Percentiles rank a stretch among this genome's conserved stretches.
Evolutionary conservation across 2,888 invertebrate species (phyloP).

Genomic region (Hetaerina titia): DNA sequence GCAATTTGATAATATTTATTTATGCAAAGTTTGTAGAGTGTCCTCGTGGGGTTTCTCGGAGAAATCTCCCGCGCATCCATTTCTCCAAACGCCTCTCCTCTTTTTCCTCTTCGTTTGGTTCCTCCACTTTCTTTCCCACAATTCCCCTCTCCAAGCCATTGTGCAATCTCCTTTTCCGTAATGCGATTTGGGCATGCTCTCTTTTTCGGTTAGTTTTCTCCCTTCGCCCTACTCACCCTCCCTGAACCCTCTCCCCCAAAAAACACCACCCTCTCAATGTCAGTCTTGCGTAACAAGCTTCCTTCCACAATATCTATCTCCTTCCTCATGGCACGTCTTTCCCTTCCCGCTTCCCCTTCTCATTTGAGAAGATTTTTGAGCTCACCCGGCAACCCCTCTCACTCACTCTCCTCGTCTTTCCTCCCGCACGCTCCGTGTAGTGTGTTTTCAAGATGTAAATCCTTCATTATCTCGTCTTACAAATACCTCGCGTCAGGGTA

Average conservation of each 20-base stretch:
- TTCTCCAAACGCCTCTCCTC: background rate
- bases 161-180: constrained; percentile 13
- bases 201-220: background rate
- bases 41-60: background rate
- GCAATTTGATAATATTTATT: background rate
- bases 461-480: constrained; percentile 65
- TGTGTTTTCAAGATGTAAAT: constrained; percentile 48
- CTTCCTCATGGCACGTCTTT: background rate
- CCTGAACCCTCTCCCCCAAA: background rate
- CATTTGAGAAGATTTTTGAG: background rate
- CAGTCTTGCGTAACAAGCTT: constrained; percentile 21
- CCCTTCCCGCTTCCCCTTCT: background rate
- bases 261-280: background rate
- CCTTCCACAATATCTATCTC: background rate
- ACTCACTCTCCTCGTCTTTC: background rate
- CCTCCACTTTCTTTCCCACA: background rate
- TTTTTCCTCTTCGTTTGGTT: constrained; percentile 28
- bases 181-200: constrained; percentile 18
- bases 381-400: background rate
- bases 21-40: background rate
- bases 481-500: background rate
- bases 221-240: background rate
- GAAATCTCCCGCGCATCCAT: background rate
- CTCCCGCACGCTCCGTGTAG: background rate
- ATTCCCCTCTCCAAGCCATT: background rate